Evolutionary conservation across 2,797 vertebrate species (phyloP), one percentile per base, ranked within the genome.

Genomic region (Coccyzus lansbergi): DNA sequence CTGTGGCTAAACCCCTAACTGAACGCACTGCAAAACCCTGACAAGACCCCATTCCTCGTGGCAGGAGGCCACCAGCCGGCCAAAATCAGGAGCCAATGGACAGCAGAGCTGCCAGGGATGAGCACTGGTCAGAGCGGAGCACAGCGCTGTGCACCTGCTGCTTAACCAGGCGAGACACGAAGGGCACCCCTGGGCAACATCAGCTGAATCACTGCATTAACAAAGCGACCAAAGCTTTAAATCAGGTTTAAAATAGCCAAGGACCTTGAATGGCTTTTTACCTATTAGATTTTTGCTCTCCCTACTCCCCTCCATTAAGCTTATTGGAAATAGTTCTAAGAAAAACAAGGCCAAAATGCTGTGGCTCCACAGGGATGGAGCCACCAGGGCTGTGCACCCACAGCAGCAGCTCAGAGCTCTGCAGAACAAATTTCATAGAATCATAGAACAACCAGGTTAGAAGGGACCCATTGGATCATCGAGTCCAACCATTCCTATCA

Each of bases 211-310:
- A 59, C 36, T 2, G 19, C 1, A 5, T 78, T 46, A 38, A 29
- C 52, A 38, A 51, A 44, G 64, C 3, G 4, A 59, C 56, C 60
- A 18, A 55, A 63, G 49, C 49, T 74, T 74, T 22, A 70, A 71
- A 86, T 63, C 40, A 10, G 31, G 17, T 86, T 94, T 70, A 22
- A 91, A 91, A 80, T 14, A 91, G 56, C 69, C 40, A 4, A 81
- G 69, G 72, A 91, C 85, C 76, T 94, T 4, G 42, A 60, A 60
- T 42, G 40, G 76, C 62, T 91, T 81, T 88, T 93, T 80, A 87
- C 76, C 84, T 67, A 55, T 91, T 42, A 51, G 44, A 74, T 87
- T 89, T 70, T 84, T 92, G 56, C 60, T 94, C 71, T 82, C 72
- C 68, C 38, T 12, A 9, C 9, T 38, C 38, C 12, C 38, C 18